phyloP scores from a whole-genome alignment of 2,113 vertebrate species.

The Danionella cerebrum region DNA sequence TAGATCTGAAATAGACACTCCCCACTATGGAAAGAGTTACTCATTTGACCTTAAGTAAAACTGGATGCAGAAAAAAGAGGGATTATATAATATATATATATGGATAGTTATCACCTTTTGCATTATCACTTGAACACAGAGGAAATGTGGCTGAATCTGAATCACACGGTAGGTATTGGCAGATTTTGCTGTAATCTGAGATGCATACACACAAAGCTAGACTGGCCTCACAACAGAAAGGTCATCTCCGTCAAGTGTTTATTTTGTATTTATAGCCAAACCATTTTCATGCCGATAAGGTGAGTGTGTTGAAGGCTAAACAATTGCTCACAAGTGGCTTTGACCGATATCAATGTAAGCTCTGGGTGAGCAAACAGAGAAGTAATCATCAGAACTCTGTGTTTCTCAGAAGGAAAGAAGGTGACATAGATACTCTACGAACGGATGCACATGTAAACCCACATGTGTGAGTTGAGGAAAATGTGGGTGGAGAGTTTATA shows the following conservation, averaged over 20 bases:
- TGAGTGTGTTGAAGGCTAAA: constrained; percentile 5
- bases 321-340: not conserved
- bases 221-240: not conserved
- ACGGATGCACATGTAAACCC: not conserved
- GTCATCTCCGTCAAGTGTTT: not conserved
- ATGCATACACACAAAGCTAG: not conserved
- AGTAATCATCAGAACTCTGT: not conserved
- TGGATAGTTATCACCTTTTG: too few relatives aligned
- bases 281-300: not conserved
- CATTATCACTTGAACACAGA: too few relatives aligned
- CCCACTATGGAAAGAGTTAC: not conserved
- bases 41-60: not conserved
- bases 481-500: not conserved
- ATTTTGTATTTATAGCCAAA: constrained; percentile 8
- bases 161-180: not conserved
- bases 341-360: not conserved
- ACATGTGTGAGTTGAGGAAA: not conserved
- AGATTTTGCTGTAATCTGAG: not conserved
- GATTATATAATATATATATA: too few relatives aligned
- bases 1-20: not conserved
- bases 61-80: too few relatives aligned
- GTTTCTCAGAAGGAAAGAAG: not conserved
- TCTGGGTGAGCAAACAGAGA: not conserved
- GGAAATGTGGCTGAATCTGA: too few relatives aligned
- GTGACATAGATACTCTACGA: not conserved